Percentiles rank a stretch among this genome's conserved stretches.
phyloP scores from a whole-genome alignment of 37 sponge, comb jelly and placozoan species.

The Ephydatia muelleri region DNA sequence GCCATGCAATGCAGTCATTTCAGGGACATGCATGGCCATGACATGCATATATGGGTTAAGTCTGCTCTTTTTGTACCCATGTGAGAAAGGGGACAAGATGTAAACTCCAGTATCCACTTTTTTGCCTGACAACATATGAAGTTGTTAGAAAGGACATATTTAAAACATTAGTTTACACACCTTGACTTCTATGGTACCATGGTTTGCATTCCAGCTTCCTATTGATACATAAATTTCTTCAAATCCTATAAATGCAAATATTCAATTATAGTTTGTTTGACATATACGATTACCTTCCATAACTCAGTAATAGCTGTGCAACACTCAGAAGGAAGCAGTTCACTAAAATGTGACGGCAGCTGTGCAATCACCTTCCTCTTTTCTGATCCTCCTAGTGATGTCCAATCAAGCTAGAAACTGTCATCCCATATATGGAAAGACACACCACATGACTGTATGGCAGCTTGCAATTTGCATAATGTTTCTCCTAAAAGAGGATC shows the following conservation, averaged over 20 bases:
- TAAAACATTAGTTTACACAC: neutral
- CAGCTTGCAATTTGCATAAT: neutral
- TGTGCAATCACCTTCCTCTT: neutral
- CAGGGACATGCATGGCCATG: constrained; percentile 35
- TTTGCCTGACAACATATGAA: neutral
- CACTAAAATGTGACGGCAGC: neutral
- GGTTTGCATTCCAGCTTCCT: neutral
- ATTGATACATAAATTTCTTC: neutral
- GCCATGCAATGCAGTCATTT: constrained; percentile 20
- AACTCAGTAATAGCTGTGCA: neutral
- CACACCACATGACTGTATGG: constrained; percentile 9
- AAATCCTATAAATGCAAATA: neutral
- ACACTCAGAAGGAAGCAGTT: neutral
- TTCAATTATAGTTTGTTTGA: neutral
- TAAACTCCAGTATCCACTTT: neutral
- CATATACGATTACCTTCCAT: neutral
- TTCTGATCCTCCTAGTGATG: constrained; percentile 2
- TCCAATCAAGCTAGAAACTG: constrained; percentile 8
- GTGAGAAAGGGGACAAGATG: neutral
- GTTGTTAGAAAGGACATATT: neutral
- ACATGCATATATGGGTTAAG: constrained; percentile 39
- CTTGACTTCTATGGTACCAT: neutral
- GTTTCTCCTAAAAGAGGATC: neutral
- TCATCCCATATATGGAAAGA: constrained; percentile 2
- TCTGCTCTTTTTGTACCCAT: neutral